A percentile compares a stretch with the other conserved stretches of the same genome.
These are phyloP conservation scores for Cebuella pygmaea DNA, from an alignment of 2,797 vertebrate species.

Conservation along the genomic window DNA sequence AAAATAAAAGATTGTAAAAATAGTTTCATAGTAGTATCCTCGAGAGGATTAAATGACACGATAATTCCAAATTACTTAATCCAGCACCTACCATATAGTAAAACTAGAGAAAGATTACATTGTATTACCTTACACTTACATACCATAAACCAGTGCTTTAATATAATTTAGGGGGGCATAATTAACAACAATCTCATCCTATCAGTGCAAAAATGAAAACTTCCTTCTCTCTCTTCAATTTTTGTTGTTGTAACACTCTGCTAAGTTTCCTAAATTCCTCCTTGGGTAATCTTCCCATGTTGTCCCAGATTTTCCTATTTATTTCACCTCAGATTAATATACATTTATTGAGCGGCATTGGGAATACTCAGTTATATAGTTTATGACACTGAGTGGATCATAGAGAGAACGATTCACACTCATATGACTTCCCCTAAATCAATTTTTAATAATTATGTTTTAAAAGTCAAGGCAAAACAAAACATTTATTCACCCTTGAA, in stretches of 20 bases:
- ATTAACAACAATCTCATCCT: not conserved
- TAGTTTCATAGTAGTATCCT: not conserved
- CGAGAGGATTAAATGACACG: not conserved
- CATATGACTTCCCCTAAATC: slow-evolving; percentile 24
- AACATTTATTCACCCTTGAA: slow-evolving; percentile 56
- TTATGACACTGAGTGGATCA: slow-evolving; percentile 12
- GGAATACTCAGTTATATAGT: not conserved
- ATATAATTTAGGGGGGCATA: not conserved
- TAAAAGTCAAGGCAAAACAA: slow-evolving; percentile 50
- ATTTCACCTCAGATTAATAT: not conserved
- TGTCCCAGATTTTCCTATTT: not conserved
- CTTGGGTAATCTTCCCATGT: not conserved
- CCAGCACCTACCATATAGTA: not conserved
- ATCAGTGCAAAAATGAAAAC: not conserved
- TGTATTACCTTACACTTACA: not conserved
- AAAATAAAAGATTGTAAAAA: not conserved
- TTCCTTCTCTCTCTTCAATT: not conserved
- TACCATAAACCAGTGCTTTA: not conserved
- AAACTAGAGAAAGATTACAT: not conserved
- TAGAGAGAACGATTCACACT: not conserved
- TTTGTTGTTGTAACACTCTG: not conserved
- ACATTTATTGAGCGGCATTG: not conserved
- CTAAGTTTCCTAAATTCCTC: not conserved
- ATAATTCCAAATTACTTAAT: not conserved
- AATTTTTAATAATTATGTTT: slow-evolving; percentile 59